phyloP scores from a whole-genome alignment of 2,888 invertebrate species.

The Marasmarcha lunaedactyla region DNA sequence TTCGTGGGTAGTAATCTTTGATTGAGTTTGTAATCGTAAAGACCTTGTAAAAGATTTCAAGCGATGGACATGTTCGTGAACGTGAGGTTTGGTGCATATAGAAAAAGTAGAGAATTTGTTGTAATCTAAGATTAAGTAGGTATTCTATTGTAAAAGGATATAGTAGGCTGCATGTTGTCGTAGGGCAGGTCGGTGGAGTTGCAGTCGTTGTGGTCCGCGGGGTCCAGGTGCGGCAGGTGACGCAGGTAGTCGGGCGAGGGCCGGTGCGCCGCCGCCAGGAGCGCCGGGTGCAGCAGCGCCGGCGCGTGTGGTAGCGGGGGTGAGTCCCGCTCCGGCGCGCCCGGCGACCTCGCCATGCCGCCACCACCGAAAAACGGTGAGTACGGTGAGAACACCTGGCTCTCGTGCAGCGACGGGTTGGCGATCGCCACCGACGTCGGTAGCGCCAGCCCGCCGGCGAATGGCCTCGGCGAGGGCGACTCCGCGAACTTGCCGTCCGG shows the following conservation, averaged over 20 bases:
- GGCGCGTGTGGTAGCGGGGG: constrained; percentile 88
- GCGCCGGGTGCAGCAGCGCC: constrained; percentile 86
- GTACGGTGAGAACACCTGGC: constrained; percentile 92
- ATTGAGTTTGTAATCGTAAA: no score
- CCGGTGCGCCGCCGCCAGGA: constrained; percentile 86
- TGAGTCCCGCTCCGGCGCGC: constrained; percentile 80
- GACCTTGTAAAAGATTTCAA: no score
- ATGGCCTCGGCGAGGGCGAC: constrained; percentile 81
- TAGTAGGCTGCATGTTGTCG: constrained; percentile 94
- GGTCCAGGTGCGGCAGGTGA: constrained; percentile 83
- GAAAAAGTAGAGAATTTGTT: no score
- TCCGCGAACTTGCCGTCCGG: constrained; percentile 71
- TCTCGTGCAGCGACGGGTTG: constrained; percentile 94
- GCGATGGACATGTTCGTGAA: no score
- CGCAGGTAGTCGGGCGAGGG: constrained; percentile 85
- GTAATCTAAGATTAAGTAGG: no score
- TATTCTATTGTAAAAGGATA: constrained; percentile 85
- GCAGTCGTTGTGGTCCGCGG: constrained; percentile 90
- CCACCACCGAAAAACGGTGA: constrained; percentile 87
- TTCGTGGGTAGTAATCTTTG: no score
- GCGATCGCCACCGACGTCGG: constrained; percentile 97
- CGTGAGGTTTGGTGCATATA: no score
- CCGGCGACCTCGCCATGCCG: constrained; percentile 67
- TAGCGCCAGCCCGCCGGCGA: constrained; percentile 88
- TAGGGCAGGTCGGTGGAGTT: constrained; percentile 91